Evolutionary conservation across 2,797 vertebrate genomes (phyloP), one percentile per base, ranked within the genome.

Genomic region (Phyllotis vaccarum): DNA sequence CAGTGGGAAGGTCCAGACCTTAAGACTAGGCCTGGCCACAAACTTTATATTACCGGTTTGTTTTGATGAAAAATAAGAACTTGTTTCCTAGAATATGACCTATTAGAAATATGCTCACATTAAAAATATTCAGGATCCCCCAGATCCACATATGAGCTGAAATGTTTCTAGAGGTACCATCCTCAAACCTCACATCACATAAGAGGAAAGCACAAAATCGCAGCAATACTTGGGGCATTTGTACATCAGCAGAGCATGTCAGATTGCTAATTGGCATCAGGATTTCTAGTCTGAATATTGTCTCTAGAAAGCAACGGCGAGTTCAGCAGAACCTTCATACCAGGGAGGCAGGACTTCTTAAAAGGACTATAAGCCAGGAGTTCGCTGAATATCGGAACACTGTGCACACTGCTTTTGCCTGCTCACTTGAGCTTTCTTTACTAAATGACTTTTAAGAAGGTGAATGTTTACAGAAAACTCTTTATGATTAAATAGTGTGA

Each of bases 21-120:
- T 49, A 49, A 49, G 46, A 49, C 46, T 49, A 49, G 46, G 46
- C 46, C 46, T 5, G 46, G 46, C 46, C 46, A 49, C 5, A 49
- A 49, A 49, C 46, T 49, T 49, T 49, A 49, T 9, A 49, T 49
- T 49, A 9, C 46, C 5, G 12, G 11, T 66, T 64, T 82, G 54
- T 60, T 60, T 43, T 83, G 21, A 46, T 90, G 52, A 90, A 90
- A 76, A 87, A 96, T 80, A 76, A 17, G 10, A 29, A 87, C 43
- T 62, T 86, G 31, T 91, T 89, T 58, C n/a, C 49, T 75, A 29
- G 17, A 22, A 79, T 31, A 62, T 81, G 34, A n/a, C 21, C 27
- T 68, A 6, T 43, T 80, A 56, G 49, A 90, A 91, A 52, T 72
- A 49, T 2, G 8, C 37, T 86, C 34, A 56, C 31, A 68, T 0